Evolutionary conservation across 2,797 vertebrate genomes (phyloP).

Genomic region (Stomatorhinus walkeri): DNA sequence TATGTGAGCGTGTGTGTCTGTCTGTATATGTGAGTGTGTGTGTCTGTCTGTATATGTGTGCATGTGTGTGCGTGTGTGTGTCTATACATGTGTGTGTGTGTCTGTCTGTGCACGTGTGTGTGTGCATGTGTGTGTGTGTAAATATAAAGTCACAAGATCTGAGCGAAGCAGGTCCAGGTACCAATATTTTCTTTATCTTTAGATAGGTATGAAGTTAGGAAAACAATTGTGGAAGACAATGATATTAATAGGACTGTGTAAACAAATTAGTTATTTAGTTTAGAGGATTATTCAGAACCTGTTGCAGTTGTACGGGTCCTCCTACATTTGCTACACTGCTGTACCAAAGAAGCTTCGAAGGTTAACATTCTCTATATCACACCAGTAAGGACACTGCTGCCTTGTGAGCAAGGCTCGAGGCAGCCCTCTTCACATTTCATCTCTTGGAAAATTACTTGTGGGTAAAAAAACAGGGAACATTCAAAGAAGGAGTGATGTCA

Average conservation of each 20-base stretch:
- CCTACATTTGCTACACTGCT: not conserved
- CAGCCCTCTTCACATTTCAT: slow-evolving; percentile 53
- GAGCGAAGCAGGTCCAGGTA: not conserved
- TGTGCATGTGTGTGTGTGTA: not conserved
- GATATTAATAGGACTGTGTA: not conserved
- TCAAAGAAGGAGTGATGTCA: slow-evolving; percentile 67
- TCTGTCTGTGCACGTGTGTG: not conserved
- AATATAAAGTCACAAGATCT: not conserved
- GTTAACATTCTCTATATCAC: slow-evolving; percentile 48
- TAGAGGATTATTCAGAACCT: not conserved
- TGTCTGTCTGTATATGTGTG: not conserved
- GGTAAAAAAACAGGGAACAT: slow-evolving; percentile 61
- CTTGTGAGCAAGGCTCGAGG: slow-evolving; percentile 51
- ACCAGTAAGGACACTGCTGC: slow-evolving; percentile 33
- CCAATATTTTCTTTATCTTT: not conserved
- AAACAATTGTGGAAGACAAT: not conserved
- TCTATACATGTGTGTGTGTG: too few species aligned
- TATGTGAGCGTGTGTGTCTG: not conserved
- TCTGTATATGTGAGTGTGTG: not conserved
- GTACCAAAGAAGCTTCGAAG: not conserved
- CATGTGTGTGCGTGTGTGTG: not conserved
- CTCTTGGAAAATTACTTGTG: slow-evolving; percentile 54
- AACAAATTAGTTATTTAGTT: not conserved
- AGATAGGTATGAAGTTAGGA: not conserved
- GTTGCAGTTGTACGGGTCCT: not conserved